Base-by-base conservation (phyloP, 2,797 vertebrate genomes). In the Vireo griseus region DNA sequence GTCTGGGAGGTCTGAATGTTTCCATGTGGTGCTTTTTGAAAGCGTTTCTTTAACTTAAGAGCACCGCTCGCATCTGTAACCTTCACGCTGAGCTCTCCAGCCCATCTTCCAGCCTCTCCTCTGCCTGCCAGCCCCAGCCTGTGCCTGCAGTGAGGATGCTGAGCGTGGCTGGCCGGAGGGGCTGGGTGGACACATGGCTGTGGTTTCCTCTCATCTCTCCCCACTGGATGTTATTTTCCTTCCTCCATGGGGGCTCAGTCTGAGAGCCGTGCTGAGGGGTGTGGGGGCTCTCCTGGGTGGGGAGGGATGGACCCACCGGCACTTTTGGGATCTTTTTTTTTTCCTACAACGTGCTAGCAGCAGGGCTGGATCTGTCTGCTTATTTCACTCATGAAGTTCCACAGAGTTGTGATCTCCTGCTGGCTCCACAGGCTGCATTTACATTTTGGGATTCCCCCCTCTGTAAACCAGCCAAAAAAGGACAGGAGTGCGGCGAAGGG, bases 51-150 rank as follows among this genome's bases (percentile, higher is more conserved):
- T 17, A 0, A 5, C 10, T 52, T 12, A 10, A 42, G 21, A 16
- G 16, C 3, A 2, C 15, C 11, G 0, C 2, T 12, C 2, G 0
- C 9, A 5, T 15, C 59, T 2, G 10, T 9, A 51, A 40, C 4
- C 21, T 48, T n/a, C 1, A 0, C 12, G 0, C 39, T 3, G 33
- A 3, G 40, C 55, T 77, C 51, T 44, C 16, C 40, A 17, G 11
- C 18, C 5, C 31, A 1, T 24, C 5, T 5, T 17, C 39, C 73
- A 68, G 65, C 31, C 39, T 44, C 29, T 78, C 33, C 31, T 19
- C 10, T 9, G 57, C 10, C 0, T 6, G 14, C 52, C 21, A 52
- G 39, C 47, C 33, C 31, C 35, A 17, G 44, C 39, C 63, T 0
- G 0, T 51, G 48, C 22, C 57, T 18, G 10, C 2, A 3, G 21